Evolutionary conservation across 2,888 invertebrate species (phyloP).

Genomic region (Drosophila seclusa): DNA sequence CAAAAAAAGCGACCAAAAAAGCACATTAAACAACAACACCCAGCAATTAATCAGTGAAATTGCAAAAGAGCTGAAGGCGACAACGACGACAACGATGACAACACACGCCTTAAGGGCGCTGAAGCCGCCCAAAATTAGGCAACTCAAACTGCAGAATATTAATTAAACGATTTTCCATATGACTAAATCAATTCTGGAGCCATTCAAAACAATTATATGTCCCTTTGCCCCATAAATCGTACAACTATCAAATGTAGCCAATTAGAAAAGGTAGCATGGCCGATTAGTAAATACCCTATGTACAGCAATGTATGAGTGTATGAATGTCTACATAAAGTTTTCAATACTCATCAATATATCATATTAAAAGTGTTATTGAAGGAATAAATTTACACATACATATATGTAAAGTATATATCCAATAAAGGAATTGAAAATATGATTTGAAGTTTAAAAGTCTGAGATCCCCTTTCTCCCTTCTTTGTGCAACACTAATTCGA

Average conservation of each 20-base stretch:
- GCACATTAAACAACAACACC: slow-evolving; percentile 51
- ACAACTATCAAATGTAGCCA: slow-evolving; percentile 1
- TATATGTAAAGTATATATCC: neutral
- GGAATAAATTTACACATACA: neutral
- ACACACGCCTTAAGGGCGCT: slow-evolving; percentile 22
- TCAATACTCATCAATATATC: neutral
- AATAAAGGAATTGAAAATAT: neutral
- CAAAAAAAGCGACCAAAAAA: slow-evolving; percentile 34
- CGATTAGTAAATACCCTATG: slow-evolving; percentile 1
- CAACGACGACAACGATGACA: slow-evolving; percentile 35
- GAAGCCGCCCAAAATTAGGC: slow-evolving; percentile 25
- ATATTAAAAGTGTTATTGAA: neutral
- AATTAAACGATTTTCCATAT: slow-evolving; percentile 56
- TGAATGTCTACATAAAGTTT: no score
- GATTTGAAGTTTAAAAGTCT: neutral
- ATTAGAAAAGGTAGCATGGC: neutral
- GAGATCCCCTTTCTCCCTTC: no score
- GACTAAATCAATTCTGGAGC: slow-evolving; percentile 31
- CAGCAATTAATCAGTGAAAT: slow-evolving; percentile 71
- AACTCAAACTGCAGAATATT: slow-evolving; percentile 36
- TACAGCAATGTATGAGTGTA: neutral
- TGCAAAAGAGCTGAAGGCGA: slow-evolving; percentile 61
- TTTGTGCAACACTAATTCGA: neutral
- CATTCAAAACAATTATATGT: slow-evolving; percentile 10
- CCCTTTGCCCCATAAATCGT: neutral